phyloP scores from a whole-genome alignment of 2,888 invertebrate species.

The Patella depressa region DNA sequence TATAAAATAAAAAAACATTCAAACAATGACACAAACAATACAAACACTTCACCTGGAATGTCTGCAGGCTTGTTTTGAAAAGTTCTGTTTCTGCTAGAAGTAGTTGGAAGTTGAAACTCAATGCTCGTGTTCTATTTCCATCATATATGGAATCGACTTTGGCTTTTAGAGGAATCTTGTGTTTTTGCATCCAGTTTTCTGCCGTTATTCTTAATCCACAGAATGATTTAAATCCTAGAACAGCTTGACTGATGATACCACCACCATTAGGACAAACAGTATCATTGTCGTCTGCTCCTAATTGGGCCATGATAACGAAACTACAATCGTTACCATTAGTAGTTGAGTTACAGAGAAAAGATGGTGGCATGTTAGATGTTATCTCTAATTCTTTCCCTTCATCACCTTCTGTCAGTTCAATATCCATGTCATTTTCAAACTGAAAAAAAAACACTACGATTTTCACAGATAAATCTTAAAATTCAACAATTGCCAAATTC shows the following conservation, averaged over 20 bases:
- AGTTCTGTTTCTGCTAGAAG: constrained; percentile 9
- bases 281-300: constrained; percentile 21
- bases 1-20: constrained; percentile 1
- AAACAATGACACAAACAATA: too few relatives aligned
- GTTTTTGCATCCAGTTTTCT: constrained; percentile 39
- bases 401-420: constrained; percentile 38
- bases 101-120: constrained; percentile 31
- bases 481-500: too few relatives aligned
- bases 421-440: constrained; percentile 30
- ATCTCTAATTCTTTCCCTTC: constrained; percentile 27
- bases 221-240: constrained; percentile 33
- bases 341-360: constrained; percentile 39
- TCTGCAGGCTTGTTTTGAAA: constrained; percentile 15
- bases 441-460: constrained; percentile 1
- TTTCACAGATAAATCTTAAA: not conserved
- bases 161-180: constrained; percentile 40
- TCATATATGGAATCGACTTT: constrained; percentile 43
- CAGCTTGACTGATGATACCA: constrained; percentile 34
- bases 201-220: constrained; percentile 39
- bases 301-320: constrained; percentile 24
- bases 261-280: constrained; percentile 31
- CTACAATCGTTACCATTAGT: constrained; percentile 30
- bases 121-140: constrained; percentile 32
- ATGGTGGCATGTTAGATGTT: constrained; percentile 38
- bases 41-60: constrained; percentile 21